Percentiles rank a stretch among this genome's conserved stretches.
These are phyloP conservation scores for Penaeus monodon DNA, from an alignment of 2,888 invertebrate species.

Conservation along the genomic window DNA sequence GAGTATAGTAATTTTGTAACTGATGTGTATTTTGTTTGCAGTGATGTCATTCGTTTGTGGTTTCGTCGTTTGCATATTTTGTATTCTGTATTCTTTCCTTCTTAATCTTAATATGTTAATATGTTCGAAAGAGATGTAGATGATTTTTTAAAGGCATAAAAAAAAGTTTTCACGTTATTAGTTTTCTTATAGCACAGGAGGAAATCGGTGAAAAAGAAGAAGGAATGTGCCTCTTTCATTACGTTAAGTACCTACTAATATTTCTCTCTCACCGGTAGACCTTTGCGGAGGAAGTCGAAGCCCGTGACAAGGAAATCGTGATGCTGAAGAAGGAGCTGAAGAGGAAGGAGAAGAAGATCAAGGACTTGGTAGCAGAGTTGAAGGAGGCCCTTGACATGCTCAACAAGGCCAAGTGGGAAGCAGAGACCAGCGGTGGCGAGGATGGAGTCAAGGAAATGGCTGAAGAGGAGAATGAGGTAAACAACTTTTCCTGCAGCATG, in stretches of 20 bases:
- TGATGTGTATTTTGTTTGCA: too few relatives aligned
- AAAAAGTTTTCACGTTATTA: neutral
- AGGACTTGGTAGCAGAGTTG: slow-evolving; percentile 66
- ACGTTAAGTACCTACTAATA: too few relatives aligned
- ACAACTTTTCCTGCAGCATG: neutral
- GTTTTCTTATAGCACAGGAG: neutral
- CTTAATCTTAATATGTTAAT: too few relatives aligned
- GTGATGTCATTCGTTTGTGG: too few relatives aligned
- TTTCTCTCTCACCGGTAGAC: slow-evolving; percentile 25
- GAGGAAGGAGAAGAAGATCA: slow-evolving; percentile 68
- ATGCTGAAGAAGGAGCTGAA: slow-evolving; percentile 68
- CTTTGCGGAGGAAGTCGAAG: slow-evolving; percentile 68
- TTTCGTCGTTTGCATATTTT: too few relatives aligned
- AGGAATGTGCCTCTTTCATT: neutral
- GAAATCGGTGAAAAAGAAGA: neutral
- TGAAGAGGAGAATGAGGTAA: slow-evolving; percentile 68
- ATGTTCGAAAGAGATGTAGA: too few relatives aligned
- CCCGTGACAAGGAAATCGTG: slow-evolving; percentile 69
- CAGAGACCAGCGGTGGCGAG: slow-evolving; percentile 67
- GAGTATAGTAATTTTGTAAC: too few relatives aligned
- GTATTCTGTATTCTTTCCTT: too few relatives aligned
- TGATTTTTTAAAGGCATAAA: too few relatives aligned
- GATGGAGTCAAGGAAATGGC: slow-evolving; percentile 67
- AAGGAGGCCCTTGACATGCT: slow-evolving; percentile 66
- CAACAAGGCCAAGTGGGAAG: slow-evolving; percentile 67